Conservation (phyloP, 2,797 vertebrate genomes). For the Dipus sagitta region DNA sequence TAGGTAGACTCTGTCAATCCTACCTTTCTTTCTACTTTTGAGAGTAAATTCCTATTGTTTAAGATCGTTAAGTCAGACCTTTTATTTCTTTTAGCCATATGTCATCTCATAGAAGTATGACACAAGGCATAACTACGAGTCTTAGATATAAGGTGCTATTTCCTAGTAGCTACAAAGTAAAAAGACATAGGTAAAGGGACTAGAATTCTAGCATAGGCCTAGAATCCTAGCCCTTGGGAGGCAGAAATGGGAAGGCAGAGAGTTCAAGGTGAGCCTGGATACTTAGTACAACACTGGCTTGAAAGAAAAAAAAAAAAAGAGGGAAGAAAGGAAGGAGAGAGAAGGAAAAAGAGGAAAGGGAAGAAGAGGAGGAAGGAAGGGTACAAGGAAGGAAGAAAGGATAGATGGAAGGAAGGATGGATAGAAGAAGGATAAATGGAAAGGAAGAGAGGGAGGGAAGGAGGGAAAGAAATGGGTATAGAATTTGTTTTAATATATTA, state of each 20-base stretch:
- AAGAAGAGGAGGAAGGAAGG: no score
- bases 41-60: not conserved
- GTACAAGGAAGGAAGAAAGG: no score
- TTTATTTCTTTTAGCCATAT: not conserved
- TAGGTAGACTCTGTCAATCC: not conserved
- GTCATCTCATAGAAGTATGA: not conserved
- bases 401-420: no score
- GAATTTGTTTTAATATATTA: slow-evolving; percentile 28
- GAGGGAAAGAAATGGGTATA: not conserved
- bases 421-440: no score
- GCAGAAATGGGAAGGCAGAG: no score
- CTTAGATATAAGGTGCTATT: not conserved
- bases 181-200: not conserved
- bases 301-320: no score
- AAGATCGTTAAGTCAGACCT: not conserved
- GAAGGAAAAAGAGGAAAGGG: no score
- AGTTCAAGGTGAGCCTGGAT: no score
- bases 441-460: not conserved
- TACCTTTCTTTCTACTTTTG: not conserved
- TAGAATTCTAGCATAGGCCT: no score
- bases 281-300: no score
- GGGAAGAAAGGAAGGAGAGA: no score
- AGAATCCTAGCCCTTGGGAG: no score
- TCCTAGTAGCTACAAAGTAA: not conserved
- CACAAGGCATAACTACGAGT: not conserved